Evolutionary conservation across 2,888 invertebrate species (phyloP).

Genomic region (Hydriomena furcata): DNA sequence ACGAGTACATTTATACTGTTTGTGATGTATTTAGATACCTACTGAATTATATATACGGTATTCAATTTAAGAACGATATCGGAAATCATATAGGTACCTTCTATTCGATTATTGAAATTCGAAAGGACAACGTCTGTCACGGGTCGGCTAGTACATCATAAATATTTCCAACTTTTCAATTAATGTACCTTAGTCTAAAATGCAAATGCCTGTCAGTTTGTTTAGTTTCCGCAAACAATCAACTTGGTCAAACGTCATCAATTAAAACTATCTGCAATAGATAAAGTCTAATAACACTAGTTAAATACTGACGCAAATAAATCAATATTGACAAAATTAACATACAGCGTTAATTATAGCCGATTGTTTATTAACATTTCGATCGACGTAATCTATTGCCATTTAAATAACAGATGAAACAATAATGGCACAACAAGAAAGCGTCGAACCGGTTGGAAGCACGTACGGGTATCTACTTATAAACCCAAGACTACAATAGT

Average conservation of each 20-base stretch:
- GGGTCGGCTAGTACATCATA: too few relatives aligned
- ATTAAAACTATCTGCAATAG: conserved; percentile 27
- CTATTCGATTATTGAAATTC: too few relatives aligned
- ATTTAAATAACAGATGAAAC: conserved; percentile 81
- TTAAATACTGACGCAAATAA: conserved; percentile 41
- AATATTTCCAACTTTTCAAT: too few relatives aligned
- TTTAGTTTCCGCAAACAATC: conserved; percentile 3
- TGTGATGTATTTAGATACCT: too few relatives aligned
- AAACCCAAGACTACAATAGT: conserved; percentile 15
- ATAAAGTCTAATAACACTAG: conserved; percentile 29
- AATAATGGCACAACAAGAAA: conserved; percentile 75
- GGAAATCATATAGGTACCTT: too few relatives aligned
- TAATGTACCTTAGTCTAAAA: too few relatives aligned
- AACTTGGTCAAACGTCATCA: conserved; percentile 10
- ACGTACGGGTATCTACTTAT: conserved; percentile 38
- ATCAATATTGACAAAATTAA: conserved; percentile 69
- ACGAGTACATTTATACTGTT: too few relatives aligned
- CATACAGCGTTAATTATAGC: conserved; percentile 76
- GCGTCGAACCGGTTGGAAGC: conserved; percentile 56
- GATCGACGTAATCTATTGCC: conserved; percentile 71
- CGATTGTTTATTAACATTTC: conserved; percentile 68
- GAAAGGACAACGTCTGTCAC: too few relatives aligned
- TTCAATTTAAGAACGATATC: too few relatives aligned
- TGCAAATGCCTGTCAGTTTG: too few relatives aligned
- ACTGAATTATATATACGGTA: too few relatives aligned